Conservation (phyloP, 1,140 invertebrate genomes). For the Thaumatotibia leucotreta region DNA sequence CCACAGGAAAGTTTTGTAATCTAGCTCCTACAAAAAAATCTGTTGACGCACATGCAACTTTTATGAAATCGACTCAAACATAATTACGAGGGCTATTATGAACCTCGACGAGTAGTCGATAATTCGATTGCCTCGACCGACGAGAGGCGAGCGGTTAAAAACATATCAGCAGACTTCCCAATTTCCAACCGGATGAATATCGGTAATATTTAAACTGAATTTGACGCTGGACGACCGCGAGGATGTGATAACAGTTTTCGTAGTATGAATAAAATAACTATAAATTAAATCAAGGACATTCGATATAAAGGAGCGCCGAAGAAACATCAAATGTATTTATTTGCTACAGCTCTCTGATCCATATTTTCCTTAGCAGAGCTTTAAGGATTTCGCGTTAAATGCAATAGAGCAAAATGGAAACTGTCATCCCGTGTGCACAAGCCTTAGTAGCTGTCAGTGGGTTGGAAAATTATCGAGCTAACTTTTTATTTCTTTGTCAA, state of each 20-base stretch:
- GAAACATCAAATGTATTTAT: not conserved
- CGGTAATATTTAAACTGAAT: constrained; percentile 1
- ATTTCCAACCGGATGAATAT: not conserved
- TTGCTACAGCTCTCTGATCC: not conserved
- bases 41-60: not conserved
- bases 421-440: not conserved
- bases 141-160: not conserved
- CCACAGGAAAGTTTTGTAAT: too few species aligned
- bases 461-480: constrained; percentile 3
- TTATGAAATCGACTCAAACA: not conserved
- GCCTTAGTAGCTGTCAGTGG: not conserved
- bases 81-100: not conserved
- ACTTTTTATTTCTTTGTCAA: constrained; percentile 4
- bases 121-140: not conserved
- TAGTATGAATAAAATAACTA: too few species aligned
- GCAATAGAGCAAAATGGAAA: not conserved
- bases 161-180: not conserved
- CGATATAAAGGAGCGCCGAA: not conserved
- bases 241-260: too few species aligned
- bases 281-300: too few species aligned
- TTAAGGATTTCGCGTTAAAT: not conserved
- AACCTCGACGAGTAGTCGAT: not conserved
- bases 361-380: not conserved
- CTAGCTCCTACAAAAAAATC: too few species aligned
- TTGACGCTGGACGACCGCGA: not conserved